phyloP scores from a whole-genome alignment of 2,797 vertebrate genomes.

The Clamator glandarius region DNA sequence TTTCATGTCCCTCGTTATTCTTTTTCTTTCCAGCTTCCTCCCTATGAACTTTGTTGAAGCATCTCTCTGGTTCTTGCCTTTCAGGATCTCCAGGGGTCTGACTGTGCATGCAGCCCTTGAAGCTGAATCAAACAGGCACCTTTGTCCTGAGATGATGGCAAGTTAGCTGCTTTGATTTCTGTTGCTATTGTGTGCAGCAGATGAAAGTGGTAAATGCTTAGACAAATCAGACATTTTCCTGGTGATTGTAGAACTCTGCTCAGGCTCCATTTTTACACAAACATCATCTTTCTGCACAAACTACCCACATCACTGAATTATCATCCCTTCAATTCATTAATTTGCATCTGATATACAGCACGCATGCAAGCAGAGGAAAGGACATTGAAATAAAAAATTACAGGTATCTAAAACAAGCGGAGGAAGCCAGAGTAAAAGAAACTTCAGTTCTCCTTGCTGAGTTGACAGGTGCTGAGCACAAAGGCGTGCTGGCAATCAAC shows the following conservation, averaged over 20 bases:
- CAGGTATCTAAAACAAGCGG: background rate
- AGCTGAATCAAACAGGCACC: constrained; percentile 67
- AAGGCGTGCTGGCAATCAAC: background rate
- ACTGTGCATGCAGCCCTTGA: constrained; percentile 69
- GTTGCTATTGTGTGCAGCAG: background rate
- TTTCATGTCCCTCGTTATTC: constrained; percentile 25
- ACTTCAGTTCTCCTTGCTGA: background rate
- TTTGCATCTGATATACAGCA: background rate
- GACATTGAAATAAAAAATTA: background rate
- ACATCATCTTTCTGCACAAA: background rate
- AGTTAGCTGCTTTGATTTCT: constrained; percentile 65
- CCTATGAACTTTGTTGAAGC: constrained; percentile 61
- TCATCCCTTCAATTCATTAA: background rate
- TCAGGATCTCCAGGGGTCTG: constrained; percentile 60
- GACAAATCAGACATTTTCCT: constrained; percentile 53
- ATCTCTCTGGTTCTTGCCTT: constrained; percentile 48
- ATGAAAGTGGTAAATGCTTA: constrained; percentile 49
- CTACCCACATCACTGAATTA: background rate
- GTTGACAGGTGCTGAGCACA: background rate
- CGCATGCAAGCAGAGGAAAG: background rate
- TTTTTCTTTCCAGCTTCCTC: constrained; percentile 38
- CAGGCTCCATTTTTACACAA: constrained; percentile 29
- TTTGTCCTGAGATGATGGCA: constrained; percentile 62
- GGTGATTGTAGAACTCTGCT: constrained; percentile 19
- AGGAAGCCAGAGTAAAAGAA: background rate